These are phyloP conservation scores for Zoanthus gigantus DNA, from an alignment of 92 coral and sea anemone genomes.

Conservation along the genomic window DNA sequence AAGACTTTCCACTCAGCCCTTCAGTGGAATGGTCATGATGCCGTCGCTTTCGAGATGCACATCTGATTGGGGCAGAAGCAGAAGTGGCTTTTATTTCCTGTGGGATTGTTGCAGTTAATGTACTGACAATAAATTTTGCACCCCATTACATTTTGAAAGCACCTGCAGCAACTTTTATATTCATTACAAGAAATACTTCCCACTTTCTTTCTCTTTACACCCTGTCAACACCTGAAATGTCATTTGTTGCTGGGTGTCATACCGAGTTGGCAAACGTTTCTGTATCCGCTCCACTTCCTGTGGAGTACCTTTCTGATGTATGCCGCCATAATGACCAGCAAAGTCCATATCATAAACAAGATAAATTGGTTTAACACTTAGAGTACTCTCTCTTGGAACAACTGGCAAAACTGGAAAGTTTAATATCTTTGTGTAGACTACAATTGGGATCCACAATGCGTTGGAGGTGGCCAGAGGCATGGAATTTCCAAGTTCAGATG, in stretches of 20 bases:
- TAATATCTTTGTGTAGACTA: background rate
- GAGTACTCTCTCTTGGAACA: no score
- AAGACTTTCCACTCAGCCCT: constrained; percentile 52
- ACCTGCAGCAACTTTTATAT: constrained; percentile 19
- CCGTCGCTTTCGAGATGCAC: no score
- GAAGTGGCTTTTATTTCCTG: constrained; percentile 44
- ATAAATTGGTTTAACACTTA: background rate
- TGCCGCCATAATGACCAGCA: constrained; percentile 74
- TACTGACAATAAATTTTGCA: constrained; percentile 26
- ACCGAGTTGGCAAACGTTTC: background rate
- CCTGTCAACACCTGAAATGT: constrained; percentile 68
- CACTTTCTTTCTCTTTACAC: constrained; percentile 63
- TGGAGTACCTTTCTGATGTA: constrained; percentile 37
- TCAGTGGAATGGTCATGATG: background rate
- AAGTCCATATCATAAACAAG: constrained; percentile 67
- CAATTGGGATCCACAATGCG: constrained; percentile 62
- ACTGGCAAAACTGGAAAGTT: no score
- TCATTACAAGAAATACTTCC: constrained; percentile 54
- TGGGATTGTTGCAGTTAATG: constrained; percentile 67
- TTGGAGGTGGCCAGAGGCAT: constrained; percentile 54
- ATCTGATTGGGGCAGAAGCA: no score
- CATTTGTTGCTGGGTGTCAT: constrained; percentile 35
- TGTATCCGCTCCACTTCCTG: constrained; percentile 46
- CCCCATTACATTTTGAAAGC: background rate
- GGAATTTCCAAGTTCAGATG: no score